Percentiles rank a stretch among this genome's conserved stretches.
Conservation (phyloP, 2,113 vertebrate species). For the Vidua chalybeata region DNA sequence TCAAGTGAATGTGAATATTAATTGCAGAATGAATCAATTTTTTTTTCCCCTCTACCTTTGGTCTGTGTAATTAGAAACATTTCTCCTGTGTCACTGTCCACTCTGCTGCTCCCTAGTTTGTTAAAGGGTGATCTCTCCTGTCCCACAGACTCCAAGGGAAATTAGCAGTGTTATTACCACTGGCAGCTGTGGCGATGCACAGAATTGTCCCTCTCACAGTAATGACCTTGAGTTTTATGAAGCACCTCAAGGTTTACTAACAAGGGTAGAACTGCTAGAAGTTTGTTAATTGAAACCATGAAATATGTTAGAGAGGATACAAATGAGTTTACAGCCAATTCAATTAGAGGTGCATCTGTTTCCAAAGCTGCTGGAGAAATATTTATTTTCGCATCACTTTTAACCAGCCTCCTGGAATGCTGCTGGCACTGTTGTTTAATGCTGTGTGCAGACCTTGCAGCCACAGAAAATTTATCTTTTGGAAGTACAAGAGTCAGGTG, state of each 20-base stretch:
- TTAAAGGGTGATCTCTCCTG: background rate
- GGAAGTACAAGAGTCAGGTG: background rate
- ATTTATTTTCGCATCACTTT: constrained; percentile 21
- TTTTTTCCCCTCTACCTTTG: background rate
- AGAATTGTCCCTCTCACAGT: constrained; percentile 15
- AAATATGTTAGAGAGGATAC: constrained; percentile 50
- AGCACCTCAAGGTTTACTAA: constrained; percentile 57
- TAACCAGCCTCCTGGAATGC: constrained; percentile 22
- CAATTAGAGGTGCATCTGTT: constrained; percentile 62
- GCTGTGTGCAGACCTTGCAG: background rate
- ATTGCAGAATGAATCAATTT: constrained; percentile 34
- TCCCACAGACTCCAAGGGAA: constrained; percentile 2
- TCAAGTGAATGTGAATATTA: constrained; percentile 36
- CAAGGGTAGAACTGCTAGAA: constrained; percentile 27
- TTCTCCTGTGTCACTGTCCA: constrained; percentile 1
- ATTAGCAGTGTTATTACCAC: constrained; percentile 6
- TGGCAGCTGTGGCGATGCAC: background rate
- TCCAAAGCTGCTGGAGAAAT: constrained; percentile 52
- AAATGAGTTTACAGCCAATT: constrained; percentile 66
- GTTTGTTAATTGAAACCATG: constrained; percentile 70
- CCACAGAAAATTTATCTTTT: background rate
- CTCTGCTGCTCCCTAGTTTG: background rate
- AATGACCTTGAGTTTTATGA: constrained; percentile 61
- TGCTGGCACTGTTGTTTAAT: constrained; percentile 24
- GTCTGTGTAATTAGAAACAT: constrained; percentile 48